Base-by-base conservation (phyloP, 2,888 invertebrate genomes). In the Coleophora flavipennella region DNA sequence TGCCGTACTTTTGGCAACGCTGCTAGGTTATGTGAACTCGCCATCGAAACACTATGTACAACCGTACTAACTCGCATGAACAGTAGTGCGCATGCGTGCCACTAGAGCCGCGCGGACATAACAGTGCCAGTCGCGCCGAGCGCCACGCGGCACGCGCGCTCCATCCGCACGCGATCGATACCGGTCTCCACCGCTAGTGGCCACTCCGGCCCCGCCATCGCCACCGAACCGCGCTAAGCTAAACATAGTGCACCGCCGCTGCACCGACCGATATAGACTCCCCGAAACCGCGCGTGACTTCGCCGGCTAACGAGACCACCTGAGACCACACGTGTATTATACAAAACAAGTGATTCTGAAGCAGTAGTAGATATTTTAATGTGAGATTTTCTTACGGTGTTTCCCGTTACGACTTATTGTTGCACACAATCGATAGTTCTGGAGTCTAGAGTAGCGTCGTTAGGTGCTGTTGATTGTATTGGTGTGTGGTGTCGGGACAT, bases 121-220 rank as follows among this genome's bases (percentile, higher is more conserved):
- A n/a, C 79, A 80, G 83, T 84, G 77, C 73, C 75, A 78, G 72
- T 67, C 74, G 74, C 75, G 79, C 74, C 78, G 75, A 78, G 75
- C 65, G 60, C 68, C 79, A 74, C 77, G 76, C 70, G 80, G 60
- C 78, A 79, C 81, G 79, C 77, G 79, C 71, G 60, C 55, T 59
- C 53, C 39, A 53, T 57, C 57, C 50, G 51, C 56, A 56, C 51
- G 48, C 51, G 62, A 63, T 68, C 67, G 53, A 67, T 67, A 67
- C 55, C 52, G 45, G 20, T 20, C 20, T 20, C 41, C 36, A 37
- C 47, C 36, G 36, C 45, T 43, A 39, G 42, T 45, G 45, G 44
- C 42, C 50, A 47, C 57, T 44, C 44, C 53, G 40, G 44, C 47
- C 39, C 39, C 40, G 31, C 45, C 50, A 36, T n/a, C n/a, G n/a